These are phyloP conservation scores for Okamejei kenojei DNA, from an alignment of 2,797 vertebrate genomes.

Conservation along the genomic window DNA sequence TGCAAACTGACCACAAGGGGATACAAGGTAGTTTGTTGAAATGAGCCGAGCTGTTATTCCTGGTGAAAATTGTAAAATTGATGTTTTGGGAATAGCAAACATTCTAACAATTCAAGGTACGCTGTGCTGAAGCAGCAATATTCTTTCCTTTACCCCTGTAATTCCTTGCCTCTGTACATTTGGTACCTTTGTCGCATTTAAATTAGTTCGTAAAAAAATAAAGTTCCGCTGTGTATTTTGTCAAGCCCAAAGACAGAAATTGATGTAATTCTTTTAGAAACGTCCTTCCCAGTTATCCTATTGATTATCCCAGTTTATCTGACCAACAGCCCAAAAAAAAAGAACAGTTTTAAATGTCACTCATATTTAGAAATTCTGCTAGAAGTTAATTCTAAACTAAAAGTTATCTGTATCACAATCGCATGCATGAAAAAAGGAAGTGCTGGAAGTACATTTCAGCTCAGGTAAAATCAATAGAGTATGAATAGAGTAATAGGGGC, in stretches of 20 bases:
- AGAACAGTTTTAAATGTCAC: neutral
- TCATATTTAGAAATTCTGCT: neutral
- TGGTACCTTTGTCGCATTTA: neutral
- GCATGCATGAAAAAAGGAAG: neutral
- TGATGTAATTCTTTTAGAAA: neutral
- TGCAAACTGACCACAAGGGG: neutral
- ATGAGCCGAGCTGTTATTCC: neutral
- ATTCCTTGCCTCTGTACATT: neutral
- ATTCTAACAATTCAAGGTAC: neutral
- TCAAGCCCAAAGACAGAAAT: neutral
- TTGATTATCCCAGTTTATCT: neutral
- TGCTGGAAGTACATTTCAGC: too few species aligned
- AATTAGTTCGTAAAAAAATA: neutral
- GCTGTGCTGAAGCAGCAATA: neutral
- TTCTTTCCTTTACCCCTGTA: neutral
- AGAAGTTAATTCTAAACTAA: neutral
- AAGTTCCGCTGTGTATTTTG: neutral
- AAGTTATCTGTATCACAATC: neutral
- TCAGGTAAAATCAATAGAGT: too few species aligned
- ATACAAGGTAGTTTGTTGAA: neutral
- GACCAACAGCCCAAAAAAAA: neutral
- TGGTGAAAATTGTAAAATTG: neutral
- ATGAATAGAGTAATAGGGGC: too few species aligned
- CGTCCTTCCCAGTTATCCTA: neutral
- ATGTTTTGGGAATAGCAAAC: neutral